Percentiles rank a stretch among this genome's conserved stretches.
These are phyloP conservation scores for Leuciscus idus DNA, from an alignment of 2,113 vertebrate species.

Conservation along the genomic window DNA sequence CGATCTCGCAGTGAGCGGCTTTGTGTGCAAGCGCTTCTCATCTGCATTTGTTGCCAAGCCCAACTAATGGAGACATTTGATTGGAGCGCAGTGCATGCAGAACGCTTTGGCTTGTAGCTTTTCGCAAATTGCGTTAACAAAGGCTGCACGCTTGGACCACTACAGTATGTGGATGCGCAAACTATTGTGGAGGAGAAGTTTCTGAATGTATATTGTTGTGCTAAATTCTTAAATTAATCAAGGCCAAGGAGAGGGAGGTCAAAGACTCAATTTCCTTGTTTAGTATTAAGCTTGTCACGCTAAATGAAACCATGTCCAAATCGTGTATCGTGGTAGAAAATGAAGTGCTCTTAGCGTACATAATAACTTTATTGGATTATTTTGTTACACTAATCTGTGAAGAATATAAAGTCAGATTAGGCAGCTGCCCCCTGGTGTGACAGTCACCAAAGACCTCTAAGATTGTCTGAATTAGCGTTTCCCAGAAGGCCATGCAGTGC, in stretches of 20 bases:
- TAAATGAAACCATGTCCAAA: constrained; percentile 50
- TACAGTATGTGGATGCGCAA: background rate
- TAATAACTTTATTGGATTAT: constrained; percentile 57
- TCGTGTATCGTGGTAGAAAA: constrained; percentile 37
- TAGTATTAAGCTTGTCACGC: constrained; percentile 44
- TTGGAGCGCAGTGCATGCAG: background rate
- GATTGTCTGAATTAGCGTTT: constrained; percentile 42
- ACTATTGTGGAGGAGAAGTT: constrained; percentile 17
- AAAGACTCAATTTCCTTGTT: constrained; percentile 18
- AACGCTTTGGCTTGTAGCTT: background rate
- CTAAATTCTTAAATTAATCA: constrained; percentile 15
- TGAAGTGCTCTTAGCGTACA: constrained; percentile 46
- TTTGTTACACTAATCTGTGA: constrained; percentile 57
- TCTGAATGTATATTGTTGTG: background rate
- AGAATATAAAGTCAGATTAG: constrained; percentile 50
- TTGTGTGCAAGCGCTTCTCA: constrained; percentile 32
- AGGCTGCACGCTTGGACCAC: background rate
- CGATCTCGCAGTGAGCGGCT: constrained; percentile 37
- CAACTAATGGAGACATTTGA: constrained; percentile 39
- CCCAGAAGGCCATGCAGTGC: constrained; percentile 51
- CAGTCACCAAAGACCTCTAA: constrained; percentile 39
- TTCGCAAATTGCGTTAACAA: background rate
- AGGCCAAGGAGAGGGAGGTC: constrained; percentile 54
- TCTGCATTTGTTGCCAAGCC: constrained; percentile 37
- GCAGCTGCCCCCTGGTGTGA: constrained; percentile 35